These are phyloP conservation scores for Neoitamus cyanurus DNA, from an alignment of 2,888 invertebrate genomes.

Conservation along the genomic window DNA sequence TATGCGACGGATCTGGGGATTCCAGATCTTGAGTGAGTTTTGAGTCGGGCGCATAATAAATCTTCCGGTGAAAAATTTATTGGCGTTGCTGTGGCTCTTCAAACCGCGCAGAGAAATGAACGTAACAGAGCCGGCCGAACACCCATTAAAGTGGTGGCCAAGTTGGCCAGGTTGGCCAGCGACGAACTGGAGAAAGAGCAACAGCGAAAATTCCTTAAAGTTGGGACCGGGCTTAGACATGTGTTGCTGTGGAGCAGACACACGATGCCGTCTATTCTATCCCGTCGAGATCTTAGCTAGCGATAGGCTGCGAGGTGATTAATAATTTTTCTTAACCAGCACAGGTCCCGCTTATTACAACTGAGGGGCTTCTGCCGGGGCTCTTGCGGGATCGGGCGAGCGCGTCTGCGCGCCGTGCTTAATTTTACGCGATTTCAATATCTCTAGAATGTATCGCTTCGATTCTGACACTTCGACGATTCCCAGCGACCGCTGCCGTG, in stretches of 20 bases:
- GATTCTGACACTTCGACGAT: conserved; percentile 22
- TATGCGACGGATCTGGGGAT: conserved; percentile 47
- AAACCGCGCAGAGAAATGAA: conserved; percentile 36
- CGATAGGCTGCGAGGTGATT: conserved; percentile 43
- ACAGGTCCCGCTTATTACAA: conserved; percentile 36
- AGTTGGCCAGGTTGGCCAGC: neutral
- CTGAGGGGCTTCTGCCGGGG: neutral
- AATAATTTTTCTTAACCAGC: conserved; percentile 49
- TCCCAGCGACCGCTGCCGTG: neutral
- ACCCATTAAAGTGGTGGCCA: conserved; percentile 24
- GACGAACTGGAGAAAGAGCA: neutral
- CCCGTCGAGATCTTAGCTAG: conserved; percentile 47
- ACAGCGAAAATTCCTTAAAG: conserved; percentile 25
- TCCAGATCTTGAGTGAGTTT: conserved; percentile 50
- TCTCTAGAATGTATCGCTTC: conserved; percentile 37
- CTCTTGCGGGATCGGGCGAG: neutral
- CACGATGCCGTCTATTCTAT: conserved; percentile 41
- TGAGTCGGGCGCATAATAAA: conserved; percentile 50
- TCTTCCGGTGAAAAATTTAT: conserved; percentile 49
- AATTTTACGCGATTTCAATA: conserved; percentile 36
- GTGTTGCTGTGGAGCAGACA: conserved; percentile 22
- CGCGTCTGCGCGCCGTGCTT: conserved; percentile 1
- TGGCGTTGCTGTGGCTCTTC: conserved; percentile 29
- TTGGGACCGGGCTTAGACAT: conserved; percentile 35
- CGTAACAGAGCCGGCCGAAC: neutral